phyloP scores from a whole-genome alignment of 2,888 invertebrate species.

The Chloroclysta siterata region DNA sequence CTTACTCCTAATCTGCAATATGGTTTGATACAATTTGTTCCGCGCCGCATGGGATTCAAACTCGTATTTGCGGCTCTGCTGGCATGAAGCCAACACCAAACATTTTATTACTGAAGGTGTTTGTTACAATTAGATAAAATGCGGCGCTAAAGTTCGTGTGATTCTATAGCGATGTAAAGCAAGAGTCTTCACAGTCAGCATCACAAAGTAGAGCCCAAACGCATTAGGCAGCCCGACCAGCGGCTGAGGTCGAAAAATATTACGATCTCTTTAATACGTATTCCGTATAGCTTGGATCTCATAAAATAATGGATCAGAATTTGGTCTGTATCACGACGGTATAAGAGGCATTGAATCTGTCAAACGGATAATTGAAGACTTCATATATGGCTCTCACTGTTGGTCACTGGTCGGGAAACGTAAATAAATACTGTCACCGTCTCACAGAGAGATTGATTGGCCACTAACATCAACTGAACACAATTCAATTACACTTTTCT shows the following conservation, averaged over 20 bases:
- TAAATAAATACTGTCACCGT: background rate
- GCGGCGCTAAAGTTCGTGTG: background rate
- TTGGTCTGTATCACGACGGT: no score
- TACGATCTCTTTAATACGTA: no score
- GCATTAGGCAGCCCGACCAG: background rate
- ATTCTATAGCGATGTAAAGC: background rate
- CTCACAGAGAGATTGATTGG: background rate
- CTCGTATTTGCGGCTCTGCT: constrained; percentile 14
- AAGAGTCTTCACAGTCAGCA: background rate
- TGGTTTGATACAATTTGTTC: constrained; percentile 23
- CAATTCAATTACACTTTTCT: background rate
- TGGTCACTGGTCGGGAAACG: background rate
- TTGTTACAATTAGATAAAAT: constrained; percentile 12
- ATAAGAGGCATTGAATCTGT: no score
- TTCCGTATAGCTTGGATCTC: no score
- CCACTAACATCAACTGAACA: background rate
- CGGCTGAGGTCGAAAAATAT: no score
- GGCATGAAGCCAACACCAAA: constrained; percentile 15
- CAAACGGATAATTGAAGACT: no score
- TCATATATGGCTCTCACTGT: background rate
- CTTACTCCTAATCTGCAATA: constrained; percentile 20
- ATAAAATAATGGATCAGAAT: no score
- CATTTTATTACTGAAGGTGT: constrained; percentile 15
- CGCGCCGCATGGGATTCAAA: constrained; percentile 19
- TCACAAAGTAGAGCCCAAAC: background rate